Evolutionary conservation across 2,797 vertebrate species (phyloP), one percentile per base, ranked within the genome.

Genomic region (Amniataba percoides): DNA sequence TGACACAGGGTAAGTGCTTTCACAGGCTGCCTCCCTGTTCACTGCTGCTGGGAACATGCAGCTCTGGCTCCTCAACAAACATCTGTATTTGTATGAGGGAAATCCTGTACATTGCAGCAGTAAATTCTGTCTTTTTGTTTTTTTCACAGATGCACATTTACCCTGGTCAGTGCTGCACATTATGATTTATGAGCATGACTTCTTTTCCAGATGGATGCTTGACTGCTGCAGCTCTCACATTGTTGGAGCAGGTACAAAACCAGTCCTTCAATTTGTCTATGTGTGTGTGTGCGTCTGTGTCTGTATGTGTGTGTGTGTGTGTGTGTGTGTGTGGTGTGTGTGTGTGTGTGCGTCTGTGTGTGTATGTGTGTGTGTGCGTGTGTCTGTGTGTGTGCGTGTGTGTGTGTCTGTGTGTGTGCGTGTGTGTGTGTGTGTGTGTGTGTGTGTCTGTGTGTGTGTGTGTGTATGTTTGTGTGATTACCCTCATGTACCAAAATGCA

Each of bases 171-270:
- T 67, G 70, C 85, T 83, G 83, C 79, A 84, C 71, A 7, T 58
- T 71, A 49, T 85, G 86, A 94, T 93, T 94, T 90, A 94, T 79
- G 81, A 74, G 68, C 53, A 5, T 74, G 83, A 93, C 82, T 89
- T 59, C 3, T 94, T 94, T 93, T 93, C 91, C 93, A 94, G 90
- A 93, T 93, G 91, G 84, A 88, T 79, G 78, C 74, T 71, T 63
- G 64, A 80, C 80, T 82, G 67, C 60, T 71, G 76, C 52, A 84
- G 78, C 57, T 61, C 56, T 82, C 66, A 56, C 45, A 76, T 31
- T 49, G 40, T 40, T 66, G 74, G 46, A 85, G 23, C 49, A 51
- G 18, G 55, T 48, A 71, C 71, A 70, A 85, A 80, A 74, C 61
- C 61, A 64, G 52, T 76, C 40, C 57, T 57, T 73, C 64, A 60